Evolutionary conservation across 1,140 invertebrate species (phyloP).

Genomic region (Anagrus nilaparvatae): DNA sequence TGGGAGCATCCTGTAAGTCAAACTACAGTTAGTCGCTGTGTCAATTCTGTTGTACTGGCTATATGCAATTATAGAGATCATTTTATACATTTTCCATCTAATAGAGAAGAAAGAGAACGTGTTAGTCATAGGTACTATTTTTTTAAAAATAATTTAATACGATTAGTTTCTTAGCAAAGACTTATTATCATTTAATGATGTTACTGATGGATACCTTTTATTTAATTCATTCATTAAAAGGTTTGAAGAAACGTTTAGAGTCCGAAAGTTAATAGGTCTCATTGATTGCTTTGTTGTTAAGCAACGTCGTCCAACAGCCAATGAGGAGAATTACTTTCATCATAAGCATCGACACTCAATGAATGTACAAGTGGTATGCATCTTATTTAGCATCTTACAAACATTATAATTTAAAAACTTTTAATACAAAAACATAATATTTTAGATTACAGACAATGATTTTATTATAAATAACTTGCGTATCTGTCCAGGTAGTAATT

Average conservation of each 20-base stretch:
- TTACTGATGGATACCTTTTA: too few species aligned
- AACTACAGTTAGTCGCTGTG: background rate
- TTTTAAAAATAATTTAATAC: background rate
- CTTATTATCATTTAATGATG: too few species aligned
- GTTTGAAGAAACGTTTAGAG: background rate
- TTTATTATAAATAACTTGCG: background rate
- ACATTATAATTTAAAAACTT: background rate
- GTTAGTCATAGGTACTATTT: background rate
- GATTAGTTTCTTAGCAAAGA: too few species aligned
- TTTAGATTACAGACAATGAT: background rate
- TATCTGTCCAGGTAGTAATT: slow-evolving; percentile 2
- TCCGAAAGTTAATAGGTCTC: background rate
- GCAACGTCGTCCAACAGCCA: background rate
- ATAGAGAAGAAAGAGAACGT: background rate
- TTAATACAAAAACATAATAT: background rate
- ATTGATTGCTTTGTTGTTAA: slow-evolving; percentile 1
- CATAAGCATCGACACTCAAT: background rate
- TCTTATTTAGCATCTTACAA: too few species aligned
- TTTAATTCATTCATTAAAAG: background rate
- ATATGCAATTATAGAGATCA: background rate
- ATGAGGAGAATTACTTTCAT: background rate
- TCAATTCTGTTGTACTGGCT: background rate
- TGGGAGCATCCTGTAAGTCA: background rate
- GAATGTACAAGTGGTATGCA: slow-evolving; percentile 2
- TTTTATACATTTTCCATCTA: background rate